phyloP scores from a whole-genome alignment of 2,113 vertebrate species.

The Poecile atricapillus region DNA sequence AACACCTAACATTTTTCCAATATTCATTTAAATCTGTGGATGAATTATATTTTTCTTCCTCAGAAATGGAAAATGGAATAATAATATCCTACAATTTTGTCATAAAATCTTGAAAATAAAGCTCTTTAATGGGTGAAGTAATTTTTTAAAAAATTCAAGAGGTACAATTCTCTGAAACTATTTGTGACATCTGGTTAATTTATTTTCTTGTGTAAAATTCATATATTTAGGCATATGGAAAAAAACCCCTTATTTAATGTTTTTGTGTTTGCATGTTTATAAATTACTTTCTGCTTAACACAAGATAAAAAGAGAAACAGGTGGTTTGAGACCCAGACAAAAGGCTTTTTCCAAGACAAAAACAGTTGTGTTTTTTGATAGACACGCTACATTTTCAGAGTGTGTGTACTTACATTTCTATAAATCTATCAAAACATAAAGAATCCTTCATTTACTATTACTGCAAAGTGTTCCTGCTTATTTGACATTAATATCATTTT shows the following conservation, averaged over 20 bases:
- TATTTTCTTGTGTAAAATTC: neutral
- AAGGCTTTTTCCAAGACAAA: neutral
- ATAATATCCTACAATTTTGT: neutral
- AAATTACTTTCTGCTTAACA: neutral
- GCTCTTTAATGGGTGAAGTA: neutral
- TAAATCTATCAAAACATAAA: conserved; percentile 66
- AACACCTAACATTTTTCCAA: neutral
- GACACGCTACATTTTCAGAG: neutral
- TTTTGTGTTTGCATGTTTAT: neutral
- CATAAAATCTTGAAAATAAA: neutral
- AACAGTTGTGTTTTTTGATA: conserved; percentile 7
- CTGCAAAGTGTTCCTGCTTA: conserved; percentile 72
- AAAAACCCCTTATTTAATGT: neutral
- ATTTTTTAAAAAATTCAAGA: neutral
- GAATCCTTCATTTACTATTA: conserved; percentile 71
- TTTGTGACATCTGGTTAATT: neutral
- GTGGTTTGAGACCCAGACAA: neutral
- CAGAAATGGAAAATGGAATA: neutral
- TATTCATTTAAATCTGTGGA: neutral
- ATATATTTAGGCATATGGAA: neutral
- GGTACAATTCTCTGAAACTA: neutral
- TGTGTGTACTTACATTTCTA: conserved; percentile 29
- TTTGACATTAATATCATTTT: conserved; percentile 85
- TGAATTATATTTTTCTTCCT: neutral
- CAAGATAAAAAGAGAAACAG: neutral